A percentile compares a stretch with the other conserved stretches of the same genome.
Evolutionary conservation across 2,888 invertebrate species (phyloP).

Genomic region (Nasonia oneida): DNA sequence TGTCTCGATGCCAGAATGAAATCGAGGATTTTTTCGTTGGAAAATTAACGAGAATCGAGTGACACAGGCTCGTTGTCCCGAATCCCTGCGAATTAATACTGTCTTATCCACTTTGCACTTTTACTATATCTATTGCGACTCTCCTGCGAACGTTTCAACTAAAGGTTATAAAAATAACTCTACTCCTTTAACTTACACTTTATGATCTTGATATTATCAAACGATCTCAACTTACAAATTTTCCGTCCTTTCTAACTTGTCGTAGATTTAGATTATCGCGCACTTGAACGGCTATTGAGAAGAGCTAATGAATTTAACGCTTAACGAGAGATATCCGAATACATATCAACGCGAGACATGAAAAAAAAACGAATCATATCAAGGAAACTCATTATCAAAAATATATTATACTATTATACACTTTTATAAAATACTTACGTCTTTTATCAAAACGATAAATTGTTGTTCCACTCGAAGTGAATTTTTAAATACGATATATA

Average conservation of each 20-base stretch:
- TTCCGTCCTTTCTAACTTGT: conserved; percentile 40
- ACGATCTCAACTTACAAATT: conserved; percentile 44
- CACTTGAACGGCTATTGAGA: background rate
- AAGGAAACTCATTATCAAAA: background rate
- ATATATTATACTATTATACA: background rate
- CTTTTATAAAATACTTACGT: conserved; percentile 2
- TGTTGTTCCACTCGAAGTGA: background rate
- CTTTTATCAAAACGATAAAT: background rate
- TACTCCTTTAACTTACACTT: background rate
- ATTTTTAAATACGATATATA: background rate
- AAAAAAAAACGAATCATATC: conserved; percentile 2
- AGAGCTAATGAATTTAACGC: background rate
- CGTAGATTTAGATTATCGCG: background rate
- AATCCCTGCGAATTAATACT: background rate
- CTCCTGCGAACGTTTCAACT: background rate
- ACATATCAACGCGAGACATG: conserved; percentile 6
- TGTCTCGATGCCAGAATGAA: background rate
- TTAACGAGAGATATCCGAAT: conserved; percentile 4
- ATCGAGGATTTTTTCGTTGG: background rate
- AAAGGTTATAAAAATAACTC: background rate
- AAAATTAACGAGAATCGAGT: background rate
- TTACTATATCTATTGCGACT: background rate
- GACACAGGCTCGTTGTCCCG: conserved; percentile 38
- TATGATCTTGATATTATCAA: conserved; percentile 24
- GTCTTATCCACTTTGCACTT: background rate